Conservation (phyloP, 1,140 invertebrate species). For the Drepana arcuata region DNA sequence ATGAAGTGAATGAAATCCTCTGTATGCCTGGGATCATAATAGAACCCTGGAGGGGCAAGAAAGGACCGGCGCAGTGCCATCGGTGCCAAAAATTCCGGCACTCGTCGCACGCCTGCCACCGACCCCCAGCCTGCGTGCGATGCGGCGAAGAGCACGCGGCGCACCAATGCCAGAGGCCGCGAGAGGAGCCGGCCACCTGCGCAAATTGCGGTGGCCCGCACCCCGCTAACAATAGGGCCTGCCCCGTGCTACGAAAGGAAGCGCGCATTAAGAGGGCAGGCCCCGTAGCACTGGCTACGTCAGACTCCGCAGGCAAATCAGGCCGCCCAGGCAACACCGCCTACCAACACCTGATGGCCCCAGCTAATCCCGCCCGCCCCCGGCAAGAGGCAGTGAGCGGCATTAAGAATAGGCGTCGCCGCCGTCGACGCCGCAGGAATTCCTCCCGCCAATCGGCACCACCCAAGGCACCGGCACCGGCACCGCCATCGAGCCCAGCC, state of each 20-base stretch:
- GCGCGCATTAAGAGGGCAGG: not conserved
- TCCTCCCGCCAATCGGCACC: too few relatives aligned
- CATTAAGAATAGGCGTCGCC: too few relatives aligned
- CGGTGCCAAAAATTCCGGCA: constrained; percentile 13
- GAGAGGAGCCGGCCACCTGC: constrained; percentile 9
- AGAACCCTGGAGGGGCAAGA: not conserved
- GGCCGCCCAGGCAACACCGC: not conserved
- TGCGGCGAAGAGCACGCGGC: constrained; percentile 12
- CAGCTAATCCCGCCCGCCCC: not conserved
- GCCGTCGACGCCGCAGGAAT: too few relatives aligned
- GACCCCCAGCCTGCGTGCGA: constrained; percentile 3
- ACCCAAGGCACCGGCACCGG: too few relatives aligned
- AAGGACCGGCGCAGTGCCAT: constrained; percentile 5
- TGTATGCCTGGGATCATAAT: not conserved
- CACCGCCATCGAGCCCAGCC: too few relatives aligned
- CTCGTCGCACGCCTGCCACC: constrained; percentile 10
- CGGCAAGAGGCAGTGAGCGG: too few relatives aligned
- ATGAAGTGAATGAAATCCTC: not conserved
- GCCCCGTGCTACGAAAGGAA: constrained; percentile 2
- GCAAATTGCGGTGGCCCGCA: constrained; percentile 17
- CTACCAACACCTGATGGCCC: not conserved
- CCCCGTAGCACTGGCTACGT: not conserved
- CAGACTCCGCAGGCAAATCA: not conserved
- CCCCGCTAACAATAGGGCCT: constrained; percentile 10
- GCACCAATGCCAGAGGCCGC: constrained; percentile 4